Evolutionary conservation across 2,888 invertebrate genomes (phyloP).

Genomic region (Lycophotia porphyrea): DNA sequence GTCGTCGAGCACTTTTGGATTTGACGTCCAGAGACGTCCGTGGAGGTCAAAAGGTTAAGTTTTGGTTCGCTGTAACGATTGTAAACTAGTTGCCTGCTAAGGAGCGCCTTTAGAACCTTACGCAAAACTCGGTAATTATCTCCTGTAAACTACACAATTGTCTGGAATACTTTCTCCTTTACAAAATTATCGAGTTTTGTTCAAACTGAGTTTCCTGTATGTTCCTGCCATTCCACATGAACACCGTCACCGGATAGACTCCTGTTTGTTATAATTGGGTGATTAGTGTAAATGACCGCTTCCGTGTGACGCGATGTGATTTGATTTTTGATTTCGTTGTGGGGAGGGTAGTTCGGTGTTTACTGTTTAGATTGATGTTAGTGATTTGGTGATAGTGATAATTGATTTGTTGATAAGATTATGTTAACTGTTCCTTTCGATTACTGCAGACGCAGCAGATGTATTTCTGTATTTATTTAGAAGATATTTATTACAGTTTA

Average conservation of each 20-base stretch:
- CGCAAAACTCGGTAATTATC: neutral
- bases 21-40: no score
- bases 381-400: conserved; percentile 14
- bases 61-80: neutral
- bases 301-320: conserved; percentile 58
- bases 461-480: neutral
- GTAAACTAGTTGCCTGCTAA: neutral
- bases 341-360: conserved; percentile 46
- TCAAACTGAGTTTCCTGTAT: conserved; percentile 39
- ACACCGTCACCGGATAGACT: conserved; percentile 62
- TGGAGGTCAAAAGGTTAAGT: no score
- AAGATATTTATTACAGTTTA: neutral
- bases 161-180: neutral
- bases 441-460: neutral
- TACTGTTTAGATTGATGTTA: conserved; percentile 7
- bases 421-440: neutral
- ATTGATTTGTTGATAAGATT: conserved; percentile 15
- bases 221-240: neutral
- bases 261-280: conserved; percentile 61
- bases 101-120: neutral
- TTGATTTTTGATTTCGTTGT: conserved; percentile 56
- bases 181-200: conserved; percentile 7
- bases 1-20: no score
- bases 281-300: conserved; percentile 59
- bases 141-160: neutral